Conservation (phyloP, 2,797 vertebrate genomes). For the Lagorchestes hirsutus region DNA sequence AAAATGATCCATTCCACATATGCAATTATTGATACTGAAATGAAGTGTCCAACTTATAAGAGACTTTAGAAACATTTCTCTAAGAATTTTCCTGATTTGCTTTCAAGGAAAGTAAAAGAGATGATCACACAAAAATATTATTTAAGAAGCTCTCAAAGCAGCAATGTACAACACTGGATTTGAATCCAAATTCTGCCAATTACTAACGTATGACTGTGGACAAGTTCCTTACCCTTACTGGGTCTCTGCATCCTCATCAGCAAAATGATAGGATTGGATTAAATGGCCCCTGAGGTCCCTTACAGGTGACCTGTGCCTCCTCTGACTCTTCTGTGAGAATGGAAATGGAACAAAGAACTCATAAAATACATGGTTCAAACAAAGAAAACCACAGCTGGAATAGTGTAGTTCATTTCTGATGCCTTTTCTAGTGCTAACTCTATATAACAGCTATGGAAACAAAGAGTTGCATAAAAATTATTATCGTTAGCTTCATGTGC, state of each 20-base stretch:
- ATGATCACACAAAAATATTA: background rate
- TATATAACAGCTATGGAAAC: background rate
- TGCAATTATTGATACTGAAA: slow-evolving; percentile 6
- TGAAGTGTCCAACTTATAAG: slow-evolving; percentile 25
- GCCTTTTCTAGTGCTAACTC: background rate
- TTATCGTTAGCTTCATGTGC: background rate
- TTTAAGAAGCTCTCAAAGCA: background rate
- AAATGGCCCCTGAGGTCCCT: background rate
- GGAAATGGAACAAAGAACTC: background rate
- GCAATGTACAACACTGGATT: background rate
- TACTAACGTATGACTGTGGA: background rate
- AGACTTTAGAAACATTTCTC: background rate
- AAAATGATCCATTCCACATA: slow-evolving; percentile 18
- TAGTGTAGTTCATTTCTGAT: background rate
- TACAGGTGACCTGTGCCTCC: background rate
- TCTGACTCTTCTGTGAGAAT: background rate
- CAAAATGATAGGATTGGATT: background rate
- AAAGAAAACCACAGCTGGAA: background rate
- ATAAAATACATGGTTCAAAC: background rate
- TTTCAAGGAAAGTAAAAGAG: background rate
- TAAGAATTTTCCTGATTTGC: background rate
- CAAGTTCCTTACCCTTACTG: background rate
- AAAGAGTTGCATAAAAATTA: background rate
- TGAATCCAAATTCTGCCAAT: background rate
- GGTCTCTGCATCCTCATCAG: no score